These are phyloP conservation scores for Microctonus brassicae DNA, from an alignment of 2,888 invertebrate species.

Conservation along the genomic window DNA sequence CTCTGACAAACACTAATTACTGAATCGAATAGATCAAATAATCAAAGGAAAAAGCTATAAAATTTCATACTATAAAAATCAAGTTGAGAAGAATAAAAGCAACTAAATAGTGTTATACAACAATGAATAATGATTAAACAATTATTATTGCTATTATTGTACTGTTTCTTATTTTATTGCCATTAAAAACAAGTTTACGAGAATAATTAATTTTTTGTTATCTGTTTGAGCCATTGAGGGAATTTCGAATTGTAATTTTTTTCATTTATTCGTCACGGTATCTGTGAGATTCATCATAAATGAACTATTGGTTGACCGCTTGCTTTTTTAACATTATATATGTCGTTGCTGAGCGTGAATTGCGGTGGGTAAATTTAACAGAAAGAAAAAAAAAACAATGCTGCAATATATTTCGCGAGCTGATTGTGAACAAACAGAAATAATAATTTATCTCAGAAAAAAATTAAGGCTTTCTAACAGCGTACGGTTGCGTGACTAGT, in stretches of 20 bases:
- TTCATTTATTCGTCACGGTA: too few relatives aligned
- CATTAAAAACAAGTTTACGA: conserved; percentile 65
- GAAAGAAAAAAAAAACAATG: conserved; percentile 15
- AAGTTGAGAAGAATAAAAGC: conserved; percentile 46
- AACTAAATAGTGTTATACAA: conserved; percentile 63
- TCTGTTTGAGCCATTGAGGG: conserved; percentile 30
- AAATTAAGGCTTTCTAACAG: conserved; percentile 28
- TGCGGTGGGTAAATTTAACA: too few relatives aligned
- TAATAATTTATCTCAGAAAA: conserved; percentile 10
- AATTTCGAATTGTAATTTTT: conserved; percentile 18
- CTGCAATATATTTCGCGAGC: conserved; percentile 11
- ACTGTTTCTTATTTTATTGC: conserved; percentile 69
- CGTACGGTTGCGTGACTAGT: conserved; percentile 23
- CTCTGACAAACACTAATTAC: conserved; percentile 14
- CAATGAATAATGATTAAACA: conserved; percentile 62
- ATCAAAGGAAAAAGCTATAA: neutral
- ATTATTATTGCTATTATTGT: conserved; percentile 64
- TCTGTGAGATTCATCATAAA: too few relatives aligned
- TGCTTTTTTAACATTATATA: neutral
- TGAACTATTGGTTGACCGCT: too few relatives aligned
- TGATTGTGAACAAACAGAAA: neutral
- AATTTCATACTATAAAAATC: conserved; percentile 42
- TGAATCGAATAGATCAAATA: conserved; percentile 9
- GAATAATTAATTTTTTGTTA: conserved; percentile 36
- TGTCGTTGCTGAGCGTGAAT: conserved; percentile 1